A percentile compares a stretch with the other conserved stretches of the same genome.
Evolutionary conservation across 2,797 vertebrate genomes (phyloP).

Genomic region (Sciurus carolinensis): DNA sequence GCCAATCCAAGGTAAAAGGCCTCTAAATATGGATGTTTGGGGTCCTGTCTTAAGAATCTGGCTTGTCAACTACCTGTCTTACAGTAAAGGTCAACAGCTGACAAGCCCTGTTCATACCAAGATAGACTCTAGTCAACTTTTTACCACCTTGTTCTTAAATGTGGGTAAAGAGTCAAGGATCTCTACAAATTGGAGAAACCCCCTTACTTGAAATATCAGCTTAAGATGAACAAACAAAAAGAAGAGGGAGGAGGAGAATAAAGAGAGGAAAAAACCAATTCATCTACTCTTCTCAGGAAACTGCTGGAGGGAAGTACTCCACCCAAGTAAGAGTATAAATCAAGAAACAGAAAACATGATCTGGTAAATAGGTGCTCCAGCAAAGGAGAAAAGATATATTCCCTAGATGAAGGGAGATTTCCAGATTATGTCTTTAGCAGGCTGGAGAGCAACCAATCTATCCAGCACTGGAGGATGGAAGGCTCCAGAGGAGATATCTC

Average conservation of each 20-base stretch:
- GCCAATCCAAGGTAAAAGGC: background rate
- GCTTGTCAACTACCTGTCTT: background rate
- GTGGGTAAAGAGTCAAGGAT: background rate
- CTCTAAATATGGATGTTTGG: background rate
- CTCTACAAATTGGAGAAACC: constrained; percentile 29
- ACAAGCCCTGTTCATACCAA: background rate
- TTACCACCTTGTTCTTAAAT: constrained; percentile 34
- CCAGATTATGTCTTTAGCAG: background rate
- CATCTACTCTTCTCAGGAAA: background rate
- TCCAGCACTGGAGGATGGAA: background rate
- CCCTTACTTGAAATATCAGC: background rate
- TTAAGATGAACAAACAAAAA: background rate
- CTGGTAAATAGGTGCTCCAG: background rate
- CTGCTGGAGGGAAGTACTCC: background rate
- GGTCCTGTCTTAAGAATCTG: background rate
- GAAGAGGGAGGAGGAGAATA: too few species aligned
- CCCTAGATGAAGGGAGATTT: background rate
- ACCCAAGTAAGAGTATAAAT: background rate
- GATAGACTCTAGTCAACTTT: background rate
- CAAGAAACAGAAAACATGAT: constrained; percentile 14
- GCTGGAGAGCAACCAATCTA: background rate
- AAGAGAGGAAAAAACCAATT: background rate
- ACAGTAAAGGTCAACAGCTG: background rate
- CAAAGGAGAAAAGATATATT: background rate
- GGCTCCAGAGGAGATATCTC: background rate